A percentile compares a stretch with the other conserved stretches of the same genome.
These are phyloP conservation scores for Lycia hirtaria DNA, from an alignment of 2,888 invertebrate species.

Conservation along the genomic window DNA sequence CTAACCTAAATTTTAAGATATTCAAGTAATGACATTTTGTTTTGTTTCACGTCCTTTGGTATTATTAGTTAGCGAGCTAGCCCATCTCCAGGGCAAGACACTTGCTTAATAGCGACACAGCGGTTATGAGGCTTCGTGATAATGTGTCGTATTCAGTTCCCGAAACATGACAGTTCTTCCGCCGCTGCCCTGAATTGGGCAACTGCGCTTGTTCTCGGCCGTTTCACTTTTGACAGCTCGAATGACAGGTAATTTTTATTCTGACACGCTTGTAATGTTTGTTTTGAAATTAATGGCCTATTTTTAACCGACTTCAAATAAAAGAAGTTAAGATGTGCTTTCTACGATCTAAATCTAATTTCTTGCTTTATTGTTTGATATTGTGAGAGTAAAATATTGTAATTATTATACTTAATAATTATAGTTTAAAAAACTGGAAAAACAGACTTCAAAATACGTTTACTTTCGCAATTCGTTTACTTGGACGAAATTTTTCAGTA, in stretches of 20 bases:
- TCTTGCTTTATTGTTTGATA: too few species aligned
- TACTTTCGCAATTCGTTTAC: too few species aligned
- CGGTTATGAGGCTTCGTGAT: conserved; percentile 32
- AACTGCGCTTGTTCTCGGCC: conserved; percentile 32
- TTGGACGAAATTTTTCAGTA: too few species aligned
- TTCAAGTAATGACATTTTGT: neutral
- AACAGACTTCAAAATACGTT: too few species aligned
- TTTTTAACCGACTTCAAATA: too few species aligned
- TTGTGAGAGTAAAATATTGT: too few species aligned
- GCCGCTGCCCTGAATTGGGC: conserved; percentile 35
- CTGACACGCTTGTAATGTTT: conserved; percentile 34
- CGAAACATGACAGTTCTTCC: conserved; percentile 38
- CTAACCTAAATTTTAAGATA: neutral
- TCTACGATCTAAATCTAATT: neutral
- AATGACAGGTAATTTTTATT: conserved; percentile 44
- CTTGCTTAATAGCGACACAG: conserved; percentile 47
- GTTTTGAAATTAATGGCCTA: conserved; percentile 19
- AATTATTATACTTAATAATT: too few species aligned
- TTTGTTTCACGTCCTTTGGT: neutral
- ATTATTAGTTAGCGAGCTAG: conserved; percentile 12
- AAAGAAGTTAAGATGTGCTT: neutral
- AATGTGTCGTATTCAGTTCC: conserved; percentile 41
- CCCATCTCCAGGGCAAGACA: conserved; percentile 56
- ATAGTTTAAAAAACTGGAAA: too few species aligned
- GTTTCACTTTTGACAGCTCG: conserved; percentile 39